Conservation (phyloP, 2,113 vertebrate genomes). For the Pseudolaguvia tuberculata region DNA sequence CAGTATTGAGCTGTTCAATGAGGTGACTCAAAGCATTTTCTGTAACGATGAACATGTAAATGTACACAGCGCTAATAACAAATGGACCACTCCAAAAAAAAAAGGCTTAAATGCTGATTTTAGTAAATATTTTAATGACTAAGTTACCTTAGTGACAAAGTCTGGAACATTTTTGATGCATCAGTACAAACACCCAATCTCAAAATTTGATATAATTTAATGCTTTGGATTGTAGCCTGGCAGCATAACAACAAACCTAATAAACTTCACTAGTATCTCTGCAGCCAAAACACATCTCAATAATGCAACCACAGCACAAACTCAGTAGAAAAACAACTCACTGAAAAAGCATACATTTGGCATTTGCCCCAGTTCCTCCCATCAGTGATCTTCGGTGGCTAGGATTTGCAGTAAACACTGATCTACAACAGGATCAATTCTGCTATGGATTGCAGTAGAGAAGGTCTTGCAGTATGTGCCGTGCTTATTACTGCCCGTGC, state of each 20-base stretch:
- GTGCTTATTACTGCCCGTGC: conserved; percentile 5
- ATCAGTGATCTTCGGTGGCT: conserved; percentile 15
- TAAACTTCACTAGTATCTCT: neutral
- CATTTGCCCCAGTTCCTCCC: conserved; percentile 3
- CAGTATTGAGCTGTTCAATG: too few relatives aligned
- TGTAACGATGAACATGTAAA: too few relatives aligned
- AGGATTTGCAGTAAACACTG: neutral
- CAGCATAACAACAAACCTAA: neutral
- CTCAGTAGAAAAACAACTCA: conserved; percentile 21
- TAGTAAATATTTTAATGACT: neutral
- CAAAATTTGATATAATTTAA: neutral
- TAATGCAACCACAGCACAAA: conserved; percentile 12
- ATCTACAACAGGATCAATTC: conserved; percentile 7
- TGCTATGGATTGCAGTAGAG: conserved; percentile 13
- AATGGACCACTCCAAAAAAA: neutral
- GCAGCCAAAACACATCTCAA: neutral
- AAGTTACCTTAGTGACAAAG: neutral
- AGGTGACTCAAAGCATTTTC: too few relatives aligned
- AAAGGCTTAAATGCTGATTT: neutral
- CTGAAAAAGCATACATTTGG: conserved; percentile 18
- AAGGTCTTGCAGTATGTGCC: conserved; percentile 10
- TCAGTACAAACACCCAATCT: neutral
- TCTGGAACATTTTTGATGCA: too few relatives aligned
- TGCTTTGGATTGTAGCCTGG: neutral
- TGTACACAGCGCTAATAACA: too few relatives aligned